phyloP scores from a whole-genome alignment of 2,888 invertebrate genomes.

The Cataglyphis rosenhaueri region DNA sequence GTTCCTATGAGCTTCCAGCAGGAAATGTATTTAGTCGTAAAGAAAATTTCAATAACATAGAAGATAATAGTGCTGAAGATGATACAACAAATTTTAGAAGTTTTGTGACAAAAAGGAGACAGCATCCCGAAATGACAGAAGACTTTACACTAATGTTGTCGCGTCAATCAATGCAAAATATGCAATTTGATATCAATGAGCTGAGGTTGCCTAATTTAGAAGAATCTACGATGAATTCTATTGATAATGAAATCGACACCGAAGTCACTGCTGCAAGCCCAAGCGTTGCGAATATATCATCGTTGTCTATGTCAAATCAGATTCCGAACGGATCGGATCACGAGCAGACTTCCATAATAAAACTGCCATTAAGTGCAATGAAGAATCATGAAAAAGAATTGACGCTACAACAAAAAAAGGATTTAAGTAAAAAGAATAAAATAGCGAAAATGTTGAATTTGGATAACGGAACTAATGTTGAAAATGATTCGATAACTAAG shows the following conservation, averaged over 20 bases:
- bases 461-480: neutral
- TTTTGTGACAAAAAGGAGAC: conserved; percentile 74
- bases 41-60: neutral
- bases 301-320: conserved; percentile 48
- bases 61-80: conserved; percentile 1
- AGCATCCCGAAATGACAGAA: conserved; percentile 67
- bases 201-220: conserved; percentile 76
- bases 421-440: conserved; percentile 19
- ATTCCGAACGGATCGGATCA: conserved; percentile 46
- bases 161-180: conserved; percentile 56
- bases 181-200: conserved; percentile 77
- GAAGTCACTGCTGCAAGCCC: conserved; percentile 74
- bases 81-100: conserved; percentile 47
- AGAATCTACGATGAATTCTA: conserved; percentile 27
- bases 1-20: neutral
- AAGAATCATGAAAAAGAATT: conserved; percentile 37
- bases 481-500: neutral
- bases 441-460: neutral
- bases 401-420: neutral
- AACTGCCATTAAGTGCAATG: conserved; percentile 56
- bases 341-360: conserved; percentile 40
- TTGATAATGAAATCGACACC: conserved; percentile 65
- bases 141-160: conserved; percentile 79
- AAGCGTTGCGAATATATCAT: conserved; percentile 47
- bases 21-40: neutral